Percentiles rank a stretch among this genome's conserved stretches.
These are phyloP conservation scores for Chionis minor DNA, from an alignment of 2,113 vertebrate genomes.

Conservation along the genomic window DNA sequence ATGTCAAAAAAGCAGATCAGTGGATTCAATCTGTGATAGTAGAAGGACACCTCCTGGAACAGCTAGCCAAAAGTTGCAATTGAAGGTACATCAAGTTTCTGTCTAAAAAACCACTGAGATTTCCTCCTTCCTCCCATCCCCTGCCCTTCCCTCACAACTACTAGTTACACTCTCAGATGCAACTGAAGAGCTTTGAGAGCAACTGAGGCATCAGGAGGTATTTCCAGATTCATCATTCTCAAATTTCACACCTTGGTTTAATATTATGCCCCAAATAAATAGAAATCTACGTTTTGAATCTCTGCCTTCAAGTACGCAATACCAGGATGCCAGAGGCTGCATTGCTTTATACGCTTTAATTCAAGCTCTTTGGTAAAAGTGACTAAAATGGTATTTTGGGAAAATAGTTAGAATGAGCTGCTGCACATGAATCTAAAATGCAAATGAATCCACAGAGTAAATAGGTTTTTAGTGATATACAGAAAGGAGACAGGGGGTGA, in stretches of 20 bases:
- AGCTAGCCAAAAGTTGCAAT: background rate
- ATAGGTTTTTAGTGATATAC: background rate
- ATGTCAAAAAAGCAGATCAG: background rate
- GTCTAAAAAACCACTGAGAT: background rate
- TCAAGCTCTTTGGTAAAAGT: background rate
- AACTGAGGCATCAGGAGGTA: background rate
- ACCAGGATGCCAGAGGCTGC: background rate
- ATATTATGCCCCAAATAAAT: background rate
- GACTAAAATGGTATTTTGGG: background rate
- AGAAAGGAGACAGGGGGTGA: background rate
- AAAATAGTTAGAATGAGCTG: background rate
- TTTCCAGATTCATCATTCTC: background rate
- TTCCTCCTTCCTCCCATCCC: background rate
- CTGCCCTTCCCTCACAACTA: background rate
- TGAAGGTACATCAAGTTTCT: background rate
- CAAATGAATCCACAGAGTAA: background rate
- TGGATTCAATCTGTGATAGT: background rate
- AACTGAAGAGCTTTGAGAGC: background rate
- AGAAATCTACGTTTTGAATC: background rate
- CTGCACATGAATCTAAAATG: background rate
- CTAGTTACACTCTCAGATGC: background rate
- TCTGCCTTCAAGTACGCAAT: background rate
- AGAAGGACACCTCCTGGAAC: slow-evolving; percentile 15
- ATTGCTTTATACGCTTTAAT: background rate
- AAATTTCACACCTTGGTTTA: background rate